phyloP scores from a whole-genome alignment of 2,888 invertebrate genomes.

The Ischnura elegans region DNA sequence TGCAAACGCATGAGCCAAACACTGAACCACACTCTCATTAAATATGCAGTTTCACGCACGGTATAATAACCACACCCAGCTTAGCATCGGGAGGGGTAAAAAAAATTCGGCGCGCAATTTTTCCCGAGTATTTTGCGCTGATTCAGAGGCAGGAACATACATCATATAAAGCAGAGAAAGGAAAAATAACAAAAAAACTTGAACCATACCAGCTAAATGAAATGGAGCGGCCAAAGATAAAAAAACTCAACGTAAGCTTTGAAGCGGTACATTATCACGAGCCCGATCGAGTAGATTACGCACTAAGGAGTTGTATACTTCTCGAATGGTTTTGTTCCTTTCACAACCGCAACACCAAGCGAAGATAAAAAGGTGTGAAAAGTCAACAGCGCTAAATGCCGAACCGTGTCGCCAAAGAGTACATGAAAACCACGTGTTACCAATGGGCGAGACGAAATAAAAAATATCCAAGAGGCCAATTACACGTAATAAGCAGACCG shows the following conservation, averaged over 20 bases:
- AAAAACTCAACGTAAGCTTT: not conserved
- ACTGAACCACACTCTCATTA: not conserved
- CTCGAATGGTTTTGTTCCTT: not conserved
- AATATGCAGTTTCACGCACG: not conserved
- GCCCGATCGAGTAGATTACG: not conserved
- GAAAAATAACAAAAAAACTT: not conserved
- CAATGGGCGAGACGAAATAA: not conserved
- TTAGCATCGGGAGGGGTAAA: not conserved
- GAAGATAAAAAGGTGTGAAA: not conserved
- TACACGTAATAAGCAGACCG: not conserved
- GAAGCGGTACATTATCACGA: not conserved
- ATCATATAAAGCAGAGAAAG: not conserved
- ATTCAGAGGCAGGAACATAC: not conserved
- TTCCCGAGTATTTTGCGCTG: not conserved
- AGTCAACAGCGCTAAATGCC: not conserved
- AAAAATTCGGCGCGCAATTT: too few relatives aligned
- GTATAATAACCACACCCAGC: not conserved
- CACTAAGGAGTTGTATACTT: not conserved
- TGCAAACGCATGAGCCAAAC: not conserved
- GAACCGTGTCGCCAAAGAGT: not conserved
- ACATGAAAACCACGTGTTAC: not conserved
- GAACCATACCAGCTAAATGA: not conserved
- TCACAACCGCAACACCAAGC: not conserved
- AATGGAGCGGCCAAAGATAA: not conserved
- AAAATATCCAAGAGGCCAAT: not conserved